Evolutionary conservation across 2,113 vertebrate species (phyloP).

Genomic region (Tychaedon coryphoeus): DNA sequence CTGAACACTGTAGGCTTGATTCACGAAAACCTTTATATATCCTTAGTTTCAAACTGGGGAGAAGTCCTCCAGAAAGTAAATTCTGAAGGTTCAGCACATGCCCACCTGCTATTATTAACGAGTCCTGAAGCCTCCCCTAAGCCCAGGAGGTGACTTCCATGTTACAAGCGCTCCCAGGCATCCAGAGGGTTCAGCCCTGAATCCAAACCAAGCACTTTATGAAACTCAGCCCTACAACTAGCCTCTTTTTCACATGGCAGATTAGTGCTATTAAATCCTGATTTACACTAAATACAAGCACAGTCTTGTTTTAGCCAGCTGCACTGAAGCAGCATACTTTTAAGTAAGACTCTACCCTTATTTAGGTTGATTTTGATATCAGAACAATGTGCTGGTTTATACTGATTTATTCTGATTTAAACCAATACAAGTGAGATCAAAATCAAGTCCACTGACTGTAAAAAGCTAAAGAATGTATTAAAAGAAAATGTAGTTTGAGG

Average conservation of each 20-base stretch:
- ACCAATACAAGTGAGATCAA: constrained; percentile 15
- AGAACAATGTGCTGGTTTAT: neutral
- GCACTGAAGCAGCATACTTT: neutral
- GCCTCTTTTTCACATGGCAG: neutral
- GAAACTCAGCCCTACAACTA: neutral
- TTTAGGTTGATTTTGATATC: neutral
- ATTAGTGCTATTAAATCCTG: neutral
- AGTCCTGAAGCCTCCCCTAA: fast-evolving
- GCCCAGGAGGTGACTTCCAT: neutral
- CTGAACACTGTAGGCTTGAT: neutral
- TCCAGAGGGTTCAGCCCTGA: neutral
- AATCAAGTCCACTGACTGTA: constrained; percentile 36
- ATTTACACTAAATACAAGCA: neutral
- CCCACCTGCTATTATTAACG: neutral
- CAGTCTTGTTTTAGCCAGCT: neutral
- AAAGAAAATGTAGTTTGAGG: constrained; percentile 48
- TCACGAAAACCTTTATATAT: neutral
- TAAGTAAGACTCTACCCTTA: neutral
- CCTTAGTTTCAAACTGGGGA: neutral
- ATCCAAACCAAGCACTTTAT: neutral
- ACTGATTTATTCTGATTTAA: constrained; percentile 32
- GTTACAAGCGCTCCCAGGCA: neutral
- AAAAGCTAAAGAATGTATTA: constrained; percentile 41
- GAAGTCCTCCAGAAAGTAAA: neutral
- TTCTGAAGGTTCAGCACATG: neutral